These are phyloP conservation scores for Armadillidium nasatum DNA, from an alignment of 1,140 invertebrate genomes.

Conservation along the genomic window DNA sequence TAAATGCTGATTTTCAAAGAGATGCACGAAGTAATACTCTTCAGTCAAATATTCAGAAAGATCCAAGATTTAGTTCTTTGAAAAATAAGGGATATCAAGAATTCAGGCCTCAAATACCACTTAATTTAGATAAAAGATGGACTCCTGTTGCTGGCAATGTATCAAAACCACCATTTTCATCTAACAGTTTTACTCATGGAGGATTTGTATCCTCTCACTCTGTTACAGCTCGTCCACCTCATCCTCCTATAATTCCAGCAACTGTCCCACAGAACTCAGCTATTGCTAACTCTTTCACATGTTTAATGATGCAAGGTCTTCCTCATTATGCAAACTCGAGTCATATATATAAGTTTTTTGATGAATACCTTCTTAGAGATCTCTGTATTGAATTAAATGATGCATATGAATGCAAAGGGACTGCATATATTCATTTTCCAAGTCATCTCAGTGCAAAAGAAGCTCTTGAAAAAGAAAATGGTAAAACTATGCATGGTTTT, in stretches of 20 bases:
- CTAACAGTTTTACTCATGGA: not conserved
- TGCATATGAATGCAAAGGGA: constrained; percentile 20
- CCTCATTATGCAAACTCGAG: constrained; percentile 22
- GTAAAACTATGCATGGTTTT: constrained; percentile 12
- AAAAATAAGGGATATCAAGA: not conserved
- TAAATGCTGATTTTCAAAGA: not conserved
- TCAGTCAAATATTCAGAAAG: not conserved
- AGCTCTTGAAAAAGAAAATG: constrained; percentile 19
- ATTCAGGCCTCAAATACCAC: not conserved
- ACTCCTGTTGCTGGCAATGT: not conserved
- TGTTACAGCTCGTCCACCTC: not conserved
- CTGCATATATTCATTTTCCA: constrained; percentile 24
- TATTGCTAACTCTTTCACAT: constrained; percentile 2
- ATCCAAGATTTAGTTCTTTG: not conserved
- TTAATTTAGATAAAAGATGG: constrained; percentile 2
- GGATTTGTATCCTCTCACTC: not conserved
- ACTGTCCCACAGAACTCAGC: not conserved
- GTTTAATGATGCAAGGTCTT: constrained; percentile 20
- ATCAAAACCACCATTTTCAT: not conserved
- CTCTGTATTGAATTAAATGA: constrained; percentile 17
- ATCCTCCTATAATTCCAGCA: not conserved
- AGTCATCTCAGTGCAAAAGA: constrained; percentile 9
- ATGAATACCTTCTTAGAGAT: constrained; percentile 26
- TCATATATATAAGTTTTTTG: constrained; percentile 25
- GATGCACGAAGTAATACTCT: not conserved